phyloP scores from a whole-genome alignment of 2,797 vertebrate genomes.

The Danio albolineatus region DNA sequence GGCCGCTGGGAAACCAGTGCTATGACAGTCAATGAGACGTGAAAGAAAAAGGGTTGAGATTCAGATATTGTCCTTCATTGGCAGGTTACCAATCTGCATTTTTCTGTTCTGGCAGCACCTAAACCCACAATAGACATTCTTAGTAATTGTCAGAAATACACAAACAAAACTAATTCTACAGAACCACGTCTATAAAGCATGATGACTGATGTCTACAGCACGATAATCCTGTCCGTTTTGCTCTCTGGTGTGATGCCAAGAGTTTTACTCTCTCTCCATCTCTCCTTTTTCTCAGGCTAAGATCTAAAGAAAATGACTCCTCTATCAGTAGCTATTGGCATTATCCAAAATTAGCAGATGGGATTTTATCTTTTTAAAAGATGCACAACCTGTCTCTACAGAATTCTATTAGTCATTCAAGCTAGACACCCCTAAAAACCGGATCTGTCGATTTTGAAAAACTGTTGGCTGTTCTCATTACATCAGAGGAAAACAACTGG shows the following conservation, averaged over 20 bases:
- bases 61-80: not conserved
- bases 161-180: not conserved
- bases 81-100: not conserved
- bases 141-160: not conserved
- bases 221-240: not conserved
- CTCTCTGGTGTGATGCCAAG: not conserved
- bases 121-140: not conserved
- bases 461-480: constrained; percentile 21
- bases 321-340: not conserved
- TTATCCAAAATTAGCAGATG: not conserved
- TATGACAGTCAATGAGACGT: not conserved
- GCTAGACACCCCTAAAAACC: constrained; percentile 14
- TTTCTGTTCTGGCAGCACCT: not conserved
- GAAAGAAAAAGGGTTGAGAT: not conserved
- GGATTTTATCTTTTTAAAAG: not conserved
- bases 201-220: not conserved
- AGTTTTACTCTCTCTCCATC: not conserved
- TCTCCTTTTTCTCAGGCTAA: not conserved
- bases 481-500: constrained; percentile 6
- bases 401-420: not conserved
- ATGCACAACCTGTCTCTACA: not conserved
- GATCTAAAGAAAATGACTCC: not conserved
- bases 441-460: constrained; percentile 9
- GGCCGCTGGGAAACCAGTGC: not conserved
- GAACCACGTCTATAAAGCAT: not conserved